Conservation (phyloP, 2,797 vertebrate species). For the Notamacropus eugenii region DNA sequence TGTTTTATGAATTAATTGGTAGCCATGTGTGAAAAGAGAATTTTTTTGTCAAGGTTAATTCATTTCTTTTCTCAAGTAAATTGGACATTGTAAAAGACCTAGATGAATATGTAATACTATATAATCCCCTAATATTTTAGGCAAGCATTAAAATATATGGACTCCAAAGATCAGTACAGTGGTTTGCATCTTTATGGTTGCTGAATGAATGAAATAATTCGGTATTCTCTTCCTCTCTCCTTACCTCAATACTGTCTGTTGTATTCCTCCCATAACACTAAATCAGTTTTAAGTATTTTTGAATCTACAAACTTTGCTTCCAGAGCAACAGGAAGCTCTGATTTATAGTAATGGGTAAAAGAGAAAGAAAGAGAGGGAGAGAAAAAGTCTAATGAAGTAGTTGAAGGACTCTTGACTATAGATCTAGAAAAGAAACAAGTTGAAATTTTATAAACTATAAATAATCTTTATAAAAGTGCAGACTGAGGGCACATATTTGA, state of each 20-base stretch:
- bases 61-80: not conserved
- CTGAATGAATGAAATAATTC: not conserved
- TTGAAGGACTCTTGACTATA: not conserved
- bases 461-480: slow-evolving; percentile 23
- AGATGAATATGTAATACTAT: not conserved
- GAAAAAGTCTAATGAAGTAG: not conserved
- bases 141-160: not conserved
- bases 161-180: not conserved
- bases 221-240: not conserved
- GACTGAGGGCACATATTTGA: not conserved
- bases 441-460: not conserved
- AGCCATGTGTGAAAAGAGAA: not conserved
- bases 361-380: not conserved
- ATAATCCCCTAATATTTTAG: not conserved
- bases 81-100: not conserved
- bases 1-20: not conserved
- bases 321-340: not conserved
- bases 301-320: not conserved
- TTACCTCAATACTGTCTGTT: not conserved
- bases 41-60: not conserved
- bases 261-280: not conserved
- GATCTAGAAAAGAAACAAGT: slow-evolving; percentile 1
- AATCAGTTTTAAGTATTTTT: not conserved
- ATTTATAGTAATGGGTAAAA: not conserved
- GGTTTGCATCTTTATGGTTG: not conserved